Conservation (phyloP, 2,888 invertebrate species). For the Chrysomela aeneicollis region DNA sequence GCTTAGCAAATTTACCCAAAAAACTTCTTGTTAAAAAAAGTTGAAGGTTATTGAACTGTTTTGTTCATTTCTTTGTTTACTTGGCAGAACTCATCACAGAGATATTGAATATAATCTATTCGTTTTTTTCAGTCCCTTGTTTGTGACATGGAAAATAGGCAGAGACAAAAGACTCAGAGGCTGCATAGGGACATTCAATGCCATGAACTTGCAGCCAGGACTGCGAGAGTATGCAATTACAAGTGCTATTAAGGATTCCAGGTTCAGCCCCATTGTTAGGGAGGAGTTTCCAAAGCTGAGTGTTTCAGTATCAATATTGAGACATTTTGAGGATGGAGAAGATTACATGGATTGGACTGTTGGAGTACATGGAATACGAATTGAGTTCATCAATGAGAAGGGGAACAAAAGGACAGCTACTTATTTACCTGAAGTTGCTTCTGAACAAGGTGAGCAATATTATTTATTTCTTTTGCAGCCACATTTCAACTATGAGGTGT, state of each 20-base stretch:
- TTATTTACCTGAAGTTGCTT: constrained; percentile 97
- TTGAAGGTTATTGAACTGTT: constrained; percentile 54
- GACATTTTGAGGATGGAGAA: constrained; percentile 94
- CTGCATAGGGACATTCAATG: constrained; percentile 98
- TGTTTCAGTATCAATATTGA: constrained; percentile 95
- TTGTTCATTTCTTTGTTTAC: constrained; percentile 33
- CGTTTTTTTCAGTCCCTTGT: constrained; percentile 79
- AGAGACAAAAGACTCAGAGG: constrained; percentile 94
- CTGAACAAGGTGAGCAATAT: constrained; percentile 85
- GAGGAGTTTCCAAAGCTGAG: constrained; percentile 93
- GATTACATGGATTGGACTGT: constrained; percentile 98
- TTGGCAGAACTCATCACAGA: constrained; percentile 1
- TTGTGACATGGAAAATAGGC: constrained; percentile 99
- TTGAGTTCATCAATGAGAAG: constrained; percentile 94
- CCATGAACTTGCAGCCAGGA: constrained; percentile 93
- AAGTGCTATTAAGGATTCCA: constrained; percentile 96
- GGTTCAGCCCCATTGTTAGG: constrained; percentile 93
- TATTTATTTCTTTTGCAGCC: not conserved
- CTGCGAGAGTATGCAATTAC: constrained; percentile 96
- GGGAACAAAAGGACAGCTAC: constrained; percentile 96
- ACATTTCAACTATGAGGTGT: constrained; percentile 1
- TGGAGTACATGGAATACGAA: constrained; percentile 96
- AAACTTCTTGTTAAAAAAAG: not conserved
- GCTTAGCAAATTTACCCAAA: not conserved
- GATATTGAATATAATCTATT: constrained; percentile 18